These are phyloP conservation scores for Brienomyrus brachyistius DNA, from an alignment of 2,113 vertebrate species.

Conservation along the genomic window DNA sequence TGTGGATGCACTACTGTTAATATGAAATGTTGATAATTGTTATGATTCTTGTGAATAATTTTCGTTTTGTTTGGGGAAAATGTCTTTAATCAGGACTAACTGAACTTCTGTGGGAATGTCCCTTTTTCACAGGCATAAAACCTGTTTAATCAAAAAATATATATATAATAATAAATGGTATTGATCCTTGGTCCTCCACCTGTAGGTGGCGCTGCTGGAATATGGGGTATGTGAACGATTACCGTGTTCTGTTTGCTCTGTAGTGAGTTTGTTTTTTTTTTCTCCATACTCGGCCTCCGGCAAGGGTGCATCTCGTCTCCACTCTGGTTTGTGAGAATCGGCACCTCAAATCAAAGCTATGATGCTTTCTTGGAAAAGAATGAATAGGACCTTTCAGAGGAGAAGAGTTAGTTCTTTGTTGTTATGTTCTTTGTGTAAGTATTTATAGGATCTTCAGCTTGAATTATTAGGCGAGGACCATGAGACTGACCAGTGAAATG, in stretches of 20 bases:
- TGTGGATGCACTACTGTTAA: not conserved
- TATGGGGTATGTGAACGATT: not conserved
- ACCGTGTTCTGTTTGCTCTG: not conserved
- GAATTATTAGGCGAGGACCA: not conserved
- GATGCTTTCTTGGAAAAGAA: not conserved
- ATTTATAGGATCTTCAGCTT: not conserved
- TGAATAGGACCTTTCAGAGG: not conserved
- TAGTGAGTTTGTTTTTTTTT: not conserved
- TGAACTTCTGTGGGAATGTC: not conserved
- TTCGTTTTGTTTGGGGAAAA: not conserved
- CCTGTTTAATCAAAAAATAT: not conserved
- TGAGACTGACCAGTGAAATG: not conserved
- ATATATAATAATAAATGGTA: not conserved
- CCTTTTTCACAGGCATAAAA: not conserved
- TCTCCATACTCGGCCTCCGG: not conserved
- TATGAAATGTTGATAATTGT: not conserved
- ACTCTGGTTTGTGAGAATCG: not conserved
- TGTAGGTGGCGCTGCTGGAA: not conserved
- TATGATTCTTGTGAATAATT: not conserved
- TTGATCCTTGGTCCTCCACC: not conserved
- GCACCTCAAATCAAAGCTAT: not conserved
- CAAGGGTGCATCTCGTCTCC: not conserved
- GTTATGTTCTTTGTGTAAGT: too few species aligned
- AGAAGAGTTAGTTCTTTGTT: not conserved
- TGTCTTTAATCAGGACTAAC: not conserved